These are phyloP conservation scores for Seira sanloemensis DNA, from an alignment of 2,888 invertebrate genomes.

Conservation along the genomic window DNA sequence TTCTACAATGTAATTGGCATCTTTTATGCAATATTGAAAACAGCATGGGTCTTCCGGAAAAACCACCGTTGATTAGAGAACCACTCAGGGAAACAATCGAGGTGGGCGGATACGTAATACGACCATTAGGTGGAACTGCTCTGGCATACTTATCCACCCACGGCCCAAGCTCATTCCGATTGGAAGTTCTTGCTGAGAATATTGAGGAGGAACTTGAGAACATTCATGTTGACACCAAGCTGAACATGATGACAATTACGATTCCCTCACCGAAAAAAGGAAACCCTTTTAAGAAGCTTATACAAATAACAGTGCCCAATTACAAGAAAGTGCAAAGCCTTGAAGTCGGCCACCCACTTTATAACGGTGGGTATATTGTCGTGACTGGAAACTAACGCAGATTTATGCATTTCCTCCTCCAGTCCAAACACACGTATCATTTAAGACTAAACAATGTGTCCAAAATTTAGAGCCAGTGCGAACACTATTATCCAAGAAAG, in stretches of 20 bases:
- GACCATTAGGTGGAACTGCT: constrained; percentile 29
- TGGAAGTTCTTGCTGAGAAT: constrained; percentile 28
- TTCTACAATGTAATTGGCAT: too few relatives aligned
- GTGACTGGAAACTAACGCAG: constrained; percentile 25
- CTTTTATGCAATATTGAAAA: too few relatives aligned
- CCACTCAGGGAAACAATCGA: constrained; percentile 25
- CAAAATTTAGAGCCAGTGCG: too few relatives aligned
- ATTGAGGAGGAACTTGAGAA: constrained; percentile 25
- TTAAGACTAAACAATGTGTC: too few relatives aligned
- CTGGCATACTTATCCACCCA: constrained; percentile 13
- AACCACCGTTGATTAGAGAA: constrained; percentile 34
- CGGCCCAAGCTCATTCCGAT: constrained; percentile 34
- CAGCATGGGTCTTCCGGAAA: constrained; percentile 38
- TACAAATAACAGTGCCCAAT: constrained; percentile 33
- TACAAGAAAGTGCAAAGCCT: constrained; percentile 42
- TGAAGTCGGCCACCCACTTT: constrained; percentile 28
- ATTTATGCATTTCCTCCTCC: too few relatives aligned
- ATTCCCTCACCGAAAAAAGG: constrained; percentile 10
- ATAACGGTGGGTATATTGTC: constrained; percentile 36
- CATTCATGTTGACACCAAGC: constrained; percentile 26
- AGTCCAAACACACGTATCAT: too few relatives aligned
- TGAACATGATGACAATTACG: constrained; percentile 36
- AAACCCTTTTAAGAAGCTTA: constrained; percentile 9
- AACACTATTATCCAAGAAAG: too few relatives aligned
- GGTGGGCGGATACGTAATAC: constrained; percentile 37